Evolutionary conservation across 2,888 invertebrate species (phyloP), one percentile per base, ranked within the genome.

Genomic region (Cordilura impudica): DNA sequence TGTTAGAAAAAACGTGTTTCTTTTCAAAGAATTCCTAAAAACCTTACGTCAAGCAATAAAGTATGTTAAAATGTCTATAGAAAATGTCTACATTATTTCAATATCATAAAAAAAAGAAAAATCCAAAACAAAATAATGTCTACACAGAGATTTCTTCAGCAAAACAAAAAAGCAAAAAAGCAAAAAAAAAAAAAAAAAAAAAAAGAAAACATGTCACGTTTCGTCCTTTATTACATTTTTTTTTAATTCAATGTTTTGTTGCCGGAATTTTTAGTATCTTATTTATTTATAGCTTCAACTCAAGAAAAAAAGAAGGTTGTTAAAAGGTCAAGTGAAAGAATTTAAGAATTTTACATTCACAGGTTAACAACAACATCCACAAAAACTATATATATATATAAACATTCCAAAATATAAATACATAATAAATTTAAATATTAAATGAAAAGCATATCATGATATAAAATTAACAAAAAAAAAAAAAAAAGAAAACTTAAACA

Each of bases 191-290:
- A 26, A 53, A 10, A 21, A 70, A 69, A 54, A 12, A 45, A 19
- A 35, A 69, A 31, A 35, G 53, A 70, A 78, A 70, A 54, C 78
- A 70, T 74, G 85, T 83, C 87, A 86, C 86, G 86, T 86, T 83
- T 85, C 83, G 84, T 87, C 85, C 87, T 87, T 87, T 87, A 87
- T 87, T 85, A 84, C 84, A 84, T 83, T 83, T 60, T 74, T 67
- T 67, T 35, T 60, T 58, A 31, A 6, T 60, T 53, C 53, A 54
- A 35, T 31, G 81, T 84, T 84, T 86, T 84, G 86, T 85, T 85
- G 82, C 84, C 53, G 63, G 71, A 53, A 72, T 71, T 69, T 75
- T 53, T 35, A 49, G 54, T 69, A 66, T 56, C 31, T 65, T 76
- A 70, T 58, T 47, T 56, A 29, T 18, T 29, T 54, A 35, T 35